Evolutionary conservation across 1,140 invertebrate species (phyloP), one percentile per base, ranked within the genome.

Genomic region (Vanessa tameamea): DNA sequence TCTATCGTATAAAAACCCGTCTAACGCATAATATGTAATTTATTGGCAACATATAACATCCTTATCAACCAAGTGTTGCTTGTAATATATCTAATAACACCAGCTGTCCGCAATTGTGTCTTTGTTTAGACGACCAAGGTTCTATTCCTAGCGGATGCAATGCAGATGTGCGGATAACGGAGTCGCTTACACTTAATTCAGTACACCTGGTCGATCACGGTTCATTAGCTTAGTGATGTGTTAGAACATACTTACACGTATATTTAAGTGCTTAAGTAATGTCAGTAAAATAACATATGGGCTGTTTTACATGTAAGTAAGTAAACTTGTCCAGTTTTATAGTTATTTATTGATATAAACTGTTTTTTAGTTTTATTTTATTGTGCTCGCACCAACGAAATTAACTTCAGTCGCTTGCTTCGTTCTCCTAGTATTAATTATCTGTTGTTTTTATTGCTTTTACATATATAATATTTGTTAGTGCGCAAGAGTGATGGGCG

Each of bases 111-210:
- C 15, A 48, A 64, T 53, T 64, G 64, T 64, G 63, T 65, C 67
- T 75, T 70, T 75, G 69, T 57, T 57, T 23, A 57, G 51, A 65
- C 55, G 63, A 64, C 61, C 67, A 74, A 77, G 76, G 76, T 71
- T 74, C 76, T 74, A 77, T 77, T 64, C 68, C 69, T 37, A 31
- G 64, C 70, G 69, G 64, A 71, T 69, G 72, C 72, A 76, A 76
- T 73, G 75, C 66, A 66, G 75, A 76, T 76, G 70, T 69, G n/a
- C 43, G 43, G 53, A 76, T 76, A 65, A 59, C 66, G 53, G 26
- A 63, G 47, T 47, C 48, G 53, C 53, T 76, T 47, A 53, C 57
- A 68, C 43, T 47, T 67, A 73, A 64, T 69, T 23, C 37, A 20
- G 64, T 69, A 65, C 73, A 75, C 73, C 73, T 75, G 73, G 73